Evolutionary conservation across 2,888 invertebrate species (phyloP), one percentile per base, ranked within the genome.

Genomic region (Tenodera sinensis): DNA sequence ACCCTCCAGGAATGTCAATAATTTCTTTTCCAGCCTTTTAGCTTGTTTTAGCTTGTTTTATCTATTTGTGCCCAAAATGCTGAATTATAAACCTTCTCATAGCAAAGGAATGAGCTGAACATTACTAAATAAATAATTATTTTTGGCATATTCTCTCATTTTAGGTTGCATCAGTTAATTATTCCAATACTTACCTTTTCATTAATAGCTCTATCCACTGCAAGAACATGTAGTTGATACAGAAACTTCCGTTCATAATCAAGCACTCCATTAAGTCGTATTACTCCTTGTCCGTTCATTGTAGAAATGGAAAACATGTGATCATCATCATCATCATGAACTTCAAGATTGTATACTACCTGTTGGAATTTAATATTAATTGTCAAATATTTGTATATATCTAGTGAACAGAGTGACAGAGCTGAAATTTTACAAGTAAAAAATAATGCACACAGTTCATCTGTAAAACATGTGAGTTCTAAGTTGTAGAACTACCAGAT

Each of bases 211-310:
- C 98, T 95, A 93, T 98, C 98, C 3, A 97, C 95, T 0, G 98
- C 98, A 90, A 98, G 93, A 4, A 98, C 95, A 91, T 97, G 95
- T 87, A 98, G 93, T 93, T 98, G 98, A 92, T 98, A 98, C 28
- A 98, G 93, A 85, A 97, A 97, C 93, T 98, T 98, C 87, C 95
- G 95, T 92, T 98, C 98, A 92, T 98, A 98, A 93, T 98, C 98
- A 91, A 98, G 94, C 83, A 94, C 94, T 90, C 96, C 96, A 88
- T 96, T 95, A 8, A 98, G 94, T 88, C 97, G 95, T 85, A 98
- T 94, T 0, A 98, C 95, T 20, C 98, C 98, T 94, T 97, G 97
- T 0, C 98, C 98, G 91, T 97, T 97, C 28, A 96, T 95, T 1
- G 98, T 98, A 91, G 96, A 96, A 87, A 98, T 96, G 42, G 96